These are phyloP conservation scores for Cantharis nigra DNA, from an alignment of 2,888 invertebrate species.

Conservation along the genomic window DNA sequence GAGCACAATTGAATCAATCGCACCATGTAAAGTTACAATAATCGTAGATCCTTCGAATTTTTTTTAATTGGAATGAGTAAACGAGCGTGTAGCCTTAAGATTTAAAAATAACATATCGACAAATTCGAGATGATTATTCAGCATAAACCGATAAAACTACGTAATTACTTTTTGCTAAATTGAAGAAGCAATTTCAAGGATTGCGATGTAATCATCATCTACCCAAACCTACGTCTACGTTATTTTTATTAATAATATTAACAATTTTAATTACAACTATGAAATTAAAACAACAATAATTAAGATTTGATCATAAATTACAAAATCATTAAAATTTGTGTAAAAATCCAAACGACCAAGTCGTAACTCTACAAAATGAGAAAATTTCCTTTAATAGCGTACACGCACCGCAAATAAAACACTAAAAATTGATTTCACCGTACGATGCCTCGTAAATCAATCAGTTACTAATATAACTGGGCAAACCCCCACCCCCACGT, in stretches of 20 bases:
- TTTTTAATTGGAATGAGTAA: not conserved
- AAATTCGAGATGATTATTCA: not conserved
- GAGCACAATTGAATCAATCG: not conserved
- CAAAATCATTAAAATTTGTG: not conserved
- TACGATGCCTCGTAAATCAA: not conserved
- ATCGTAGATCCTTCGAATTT: not conserved
- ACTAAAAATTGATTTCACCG: not conserved
- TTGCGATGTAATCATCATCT: not conserved
- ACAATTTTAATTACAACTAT: not conserved
- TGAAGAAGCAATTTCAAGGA: not conserved
- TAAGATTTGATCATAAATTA: not conserved
- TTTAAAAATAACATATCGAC: conserved; percentile 1
- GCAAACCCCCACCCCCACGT: not conserved
- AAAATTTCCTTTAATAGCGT: not conserved
- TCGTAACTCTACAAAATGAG: not conserved
- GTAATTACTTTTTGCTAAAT: not conserved
- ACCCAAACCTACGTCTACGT: not conserved
- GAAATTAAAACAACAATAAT: not conserved
- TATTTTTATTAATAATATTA: not conserved
- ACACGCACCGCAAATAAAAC: not conserved
- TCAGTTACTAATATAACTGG: not conserved
- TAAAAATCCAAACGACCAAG: not conserved
- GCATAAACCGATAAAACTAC: not conserved
- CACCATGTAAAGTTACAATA: not conserved
- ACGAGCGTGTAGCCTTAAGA: not conserved